Evolutionary conservation across 2,888 invertebrate genomes (phyloP).

Genomic region (Caenorhabditis afra): DNA sequence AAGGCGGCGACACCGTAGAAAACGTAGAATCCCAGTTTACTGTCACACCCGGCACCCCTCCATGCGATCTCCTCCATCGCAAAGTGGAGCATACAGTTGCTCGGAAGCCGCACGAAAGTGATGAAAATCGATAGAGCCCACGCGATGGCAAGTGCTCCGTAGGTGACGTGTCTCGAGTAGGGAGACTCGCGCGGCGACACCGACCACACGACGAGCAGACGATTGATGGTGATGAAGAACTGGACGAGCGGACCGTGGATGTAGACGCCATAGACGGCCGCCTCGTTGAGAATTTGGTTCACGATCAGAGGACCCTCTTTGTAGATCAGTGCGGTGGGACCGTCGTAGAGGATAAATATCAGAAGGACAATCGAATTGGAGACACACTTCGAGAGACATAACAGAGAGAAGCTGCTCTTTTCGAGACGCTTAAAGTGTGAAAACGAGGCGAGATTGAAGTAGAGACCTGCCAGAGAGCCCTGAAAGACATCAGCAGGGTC

Average conservation of each 20-base stretch:
- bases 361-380: slow-evolving; percentile 1
- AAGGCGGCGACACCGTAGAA: too few species aligned
- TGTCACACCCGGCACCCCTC: too few species aligned
- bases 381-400: slow-evolving; percentile 4
- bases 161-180: too few species aligned
- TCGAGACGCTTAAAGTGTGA: neutral
- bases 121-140: too few species aligned
- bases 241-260: neutral
- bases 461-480: neutral
- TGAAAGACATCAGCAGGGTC: neutral
- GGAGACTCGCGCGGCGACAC: too few species aligned
- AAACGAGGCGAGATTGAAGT: neutral
- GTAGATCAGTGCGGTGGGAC: neutral
- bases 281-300: neutral
- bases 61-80: too few species aligned
- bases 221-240: neutral
- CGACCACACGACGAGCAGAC: too few species aligned
- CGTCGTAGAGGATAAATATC: neutral
- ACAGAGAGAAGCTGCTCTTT: neutral
- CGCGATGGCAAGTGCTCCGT: too few species aligned
- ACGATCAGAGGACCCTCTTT: neutral
- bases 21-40: too few species aligned
- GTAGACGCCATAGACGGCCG: neutral
- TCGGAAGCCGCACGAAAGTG: too few species aligned
- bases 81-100: too few species aligned